Base-by-base conservation (phyloP, 2,113 vertebrate species). In the Hippocampus zosterae region DNA sequence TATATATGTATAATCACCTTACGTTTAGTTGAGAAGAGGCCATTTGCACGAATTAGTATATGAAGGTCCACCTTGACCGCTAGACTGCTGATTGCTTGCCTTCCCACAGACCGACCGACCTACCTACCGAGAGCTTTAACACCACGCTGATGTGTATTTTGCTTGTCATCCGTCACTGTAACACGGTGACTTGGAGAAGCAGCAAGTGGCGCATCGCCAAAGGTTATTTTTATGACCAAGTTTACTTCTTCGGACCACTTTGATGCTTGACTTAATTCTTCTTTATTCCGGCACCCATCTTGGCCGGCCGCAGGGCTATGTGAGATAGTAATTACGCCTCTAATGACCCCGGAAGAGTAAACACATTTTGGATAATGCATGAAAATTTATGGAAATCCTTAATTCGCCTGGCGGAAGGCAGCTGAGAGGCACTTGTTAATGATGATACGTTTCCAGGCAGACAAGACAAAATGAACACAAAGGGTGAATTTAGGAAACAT, bases 311-410 rank as follows among this genome's bases (percentile, higher is more conserved):
- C 63, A 64, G 75, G 76, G 85, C 82, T 83, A 68, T 70, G 68
- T 70, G 79, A 84, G 83, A 80, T 75, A 72, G 77, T 82, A 87
- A 90, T 91, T 89, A 87, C 79, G 74, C 70, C 82, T 82, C 80
- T 87, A 90, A 91, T 89, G 87, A 91, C 88, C 85, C 81, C 78
- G 83, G 75, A 87, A 85, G 82, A 86, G 83, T 90, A 84, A 90
- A 89, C 88, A 88, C 78, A 89, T 90, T 88, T 89, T 87, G 82
- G 76, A 85, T 90, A 90, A 91, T 85, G 67, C 79, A 89, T 90
- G 88, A 76, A 89, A 90, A 90, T 90, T 79, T 88, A 90, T 88
- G 89, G 84, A 91, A 91, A 89, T 88, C 88, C 85, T 82, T 87
- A 89, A 90, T 91, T 87, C 87, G 86, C 81, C 77, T 76, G 81